Percentiles rank a stretch among this genome's conserved stretches.
These are phyloP conservation scores for Dolichopus griseipennis DNA, from an alignment of 2,888 invertebrate species.

Conservation along the genomic window DNA sequence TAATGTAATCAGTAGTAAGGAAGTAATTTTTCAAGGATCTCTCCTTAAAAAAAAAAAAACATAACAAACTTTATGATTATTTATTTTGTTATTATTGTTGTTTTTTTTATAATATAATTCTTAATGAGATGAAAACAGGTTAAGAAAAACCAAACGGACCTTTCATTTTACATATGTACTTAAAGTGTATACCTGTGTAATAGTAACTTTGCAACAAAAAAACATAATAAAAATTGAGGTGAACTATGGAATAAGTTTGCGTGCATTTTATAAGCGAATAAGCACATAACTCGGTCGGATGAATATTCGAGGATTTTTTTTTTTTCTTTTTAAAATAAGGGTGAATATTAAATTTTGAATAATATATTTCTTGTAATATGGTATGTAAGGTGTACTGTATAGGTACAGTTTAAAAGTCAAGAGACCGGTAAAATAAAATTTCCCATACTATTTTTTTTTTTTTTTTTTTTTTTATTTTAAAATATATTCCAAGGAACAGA, in stretches of 20 bases:
- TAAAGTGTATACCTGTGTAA: neutral
- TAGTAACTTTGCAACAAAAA: neutral
- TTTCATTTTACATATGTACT: neutral
- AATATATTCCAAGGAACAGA: too few species aligned
- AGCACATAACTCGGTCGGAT: neutral
- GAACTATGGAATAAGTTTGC: neutral
- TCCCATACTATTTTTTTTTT: neutral
- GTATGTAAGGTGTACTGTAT: neutral
- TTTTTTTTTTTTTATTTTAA: too few species aligned
- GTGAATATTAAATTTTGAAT: too few species aligned
- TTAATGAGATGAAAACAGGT: constrained; percentile 1
- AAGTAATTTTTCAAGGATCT: neutral
- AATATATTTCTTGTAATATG: too few species aligned
- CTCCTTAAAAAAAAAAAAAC: too few species aligned
- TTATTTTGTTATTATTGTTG: neutral
- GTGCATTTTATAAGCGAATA: neutral
- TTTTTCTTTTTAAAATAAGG: too few species aligned
- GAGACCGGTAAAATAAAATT: neutral
- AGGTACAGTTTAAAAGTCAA: neutral
- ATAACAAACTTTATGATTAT: neutral
- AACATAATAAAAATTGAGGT: neutral
- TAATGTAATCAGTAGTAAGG: neutral
- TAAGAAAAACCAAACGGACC: neutral
- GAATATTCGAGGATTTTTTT: neutral
- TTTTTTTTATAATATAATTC: neutral